Evolutionary conservation across 2,113 vertebrate genomes (phyloP).

Genomic region (Hypocryptadius cinnamomeus): DNA sequence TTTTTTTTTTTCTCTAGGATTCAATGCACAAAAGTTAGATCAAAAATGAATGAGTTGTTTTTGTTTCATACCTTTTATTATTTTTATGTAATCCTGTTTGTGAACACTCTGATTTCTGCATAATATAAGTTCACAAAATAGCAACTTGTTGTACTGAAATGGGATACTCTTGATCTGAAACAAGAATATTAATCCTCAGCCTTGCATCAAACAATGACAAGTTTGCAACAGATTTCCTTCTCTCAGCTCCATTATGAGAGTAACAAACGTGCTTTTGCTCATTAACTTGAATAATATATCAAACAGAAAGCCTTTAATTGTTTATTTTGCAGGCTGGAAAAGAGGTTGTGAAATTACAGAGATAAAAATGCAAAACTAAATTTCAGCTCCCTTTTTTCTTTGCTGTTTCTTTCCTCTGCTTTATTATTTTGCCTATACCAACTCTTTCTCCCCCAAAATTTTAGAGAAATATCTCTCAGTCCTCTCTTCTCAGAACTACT

Average conservation of each 20-base stretch:
- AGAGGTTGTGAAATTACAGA: not conserved
- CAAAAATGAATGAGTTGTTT: not conserved
- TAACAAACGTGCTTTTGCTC: conserved; percentile 8
- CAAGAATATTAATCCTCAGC: conserved; percentile 24
- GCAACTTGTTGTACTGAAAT: conserved; percentile 17
- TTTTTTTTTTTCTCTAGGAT: not conserved
- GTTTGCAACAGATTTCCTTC: conserved; percentile 29
- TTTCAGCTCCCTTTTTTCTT: not conserved
- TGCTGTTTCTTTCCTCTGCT: not conserved
- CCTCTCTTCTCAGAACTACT: not conserved
- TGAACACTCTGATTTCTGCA: not conserved
- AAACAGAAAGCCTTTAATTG: conserved; percentile 45
- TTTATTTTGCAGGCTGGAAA: conserved; percentile 27
- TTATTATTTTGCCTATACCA: not conserved
- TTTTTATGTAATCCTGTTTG: not conserved
- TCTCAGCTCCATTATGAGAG: conserved; percentile 10
- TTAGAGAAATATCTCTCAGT: not conserved
- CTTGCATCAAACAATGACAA: conserved; percentile 44
- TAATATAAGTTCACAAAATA: conserved; percentile 10
- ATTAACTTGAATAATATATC: conserved; percentile 50
- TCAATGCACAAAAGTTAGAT: not conserved
- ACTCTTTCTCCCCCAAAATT: not conserved
- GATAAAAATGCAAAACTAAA: not conserved
- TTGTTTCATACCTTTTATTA: not conserved
- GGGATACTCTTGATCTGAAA: conserved; percentile 48